Base-by-base conservation (phyloP, 1,140 invertebrate species). In the Atta colombica region DNA sequence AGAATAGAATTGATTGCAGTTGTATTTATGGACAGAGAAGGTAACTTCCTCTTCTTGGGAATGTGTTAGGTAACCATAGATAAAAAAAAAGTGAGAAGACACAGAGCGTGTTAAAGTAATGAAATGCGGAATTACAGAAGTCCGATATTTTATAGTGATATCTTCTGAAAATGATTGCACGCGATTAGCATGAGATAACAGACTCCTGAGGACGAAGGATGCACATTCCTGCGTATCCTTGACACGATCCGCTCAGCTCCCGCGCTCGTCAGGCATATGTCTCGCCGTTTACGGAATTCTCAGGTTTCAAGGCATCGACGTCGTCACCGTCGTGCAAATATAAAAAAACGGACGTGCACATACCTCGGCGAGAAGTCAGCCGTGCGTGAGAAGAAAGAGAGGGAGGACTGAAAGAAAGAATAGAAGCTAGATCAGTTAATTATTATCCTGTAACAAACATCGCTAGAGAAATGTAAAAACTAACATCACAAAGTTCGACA, bases 181-280 rank as follows among this genome's bases (percentile, higher is more conserved):
- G n/a, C 49, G 82, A 78, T 66, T 85, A 85, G 53, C 82, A 45
- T 55, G 25, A 85, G 51, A 78, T 78, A 85, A 55, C 60, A 77
- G 65, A 89, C 53, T 86, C 75, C 88, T 88, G 75, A n/a, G 75
- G 66, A 81, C 61, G 81, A 85, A 89, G 68, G 87, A 86, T 80
- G 78, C 81, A 77, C 80, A 66, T 88, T 78, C 77, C 68, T 77
- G 77, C 77, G 51, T 88, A 82, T 90, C 89, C 89, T 90, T 88
- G 82, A 88, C 89, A 88, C 66, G 77, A 35, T 90, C 81, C 31
- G 3, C 31, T 31, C 31, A 3, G 3, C 31, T 31, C 31, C 39
- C 72, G 25, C 72, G 65, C 35, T 49, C 65, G 45, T 78, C 87
- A 77, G 65, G 28, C 69, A 28, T 69, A 28, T 49, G 75, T 69